These are phyloP conservation scores for Gymnothorax javanicus DNA, from an alignment of 2,797 vertebrate species.

Conservation along the genomic window DNA sequence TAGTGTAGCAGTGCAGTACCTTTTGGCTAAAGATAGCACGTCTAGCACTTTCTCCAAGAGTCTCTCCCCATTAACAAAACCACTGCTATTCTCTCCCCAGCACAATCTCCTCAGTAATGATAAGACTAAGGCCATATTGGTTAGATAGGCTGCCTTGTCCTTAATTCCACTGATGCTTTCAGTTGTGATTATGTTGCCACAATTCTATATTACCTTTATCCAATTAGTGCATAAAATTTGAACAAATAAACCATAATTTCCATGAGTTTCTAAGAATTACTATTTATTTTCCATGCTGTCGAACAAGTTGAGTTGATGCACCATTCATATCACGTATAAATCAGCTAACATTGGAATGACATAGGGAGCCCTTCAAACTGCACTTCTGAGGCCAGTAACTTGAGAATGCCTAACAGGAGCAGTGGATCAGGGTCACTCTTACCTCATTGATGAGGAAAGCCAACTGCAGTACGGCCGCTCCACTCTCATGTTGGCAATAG, in stretches of 20 bases:
- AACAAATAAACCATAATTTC: not conserved
- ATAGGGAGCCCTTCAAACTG: not conserved
- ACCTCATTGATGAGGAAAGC: slow-evolving; percentile 99
- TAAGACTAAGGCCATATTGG: not conserved
- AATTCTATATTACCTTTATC: not conserved
- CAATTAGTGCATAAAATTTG: not conserved
- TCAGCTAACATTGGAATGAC: not conserved
- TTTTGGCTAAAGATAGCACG: not conserved
- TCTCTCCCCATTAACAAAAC: slow-evolving; percentile 1
- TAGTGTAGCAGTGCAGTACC: not conserved
- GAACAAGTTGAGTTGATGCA: not conserved
- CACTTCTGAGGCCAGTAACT: not conserved
- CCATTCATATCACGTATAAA: not conserved
- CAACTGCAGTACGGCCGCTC: slow-evolving; percentile 91
- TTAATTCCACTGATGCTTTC: not conserved
- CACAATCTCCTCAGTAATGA: not conserved
- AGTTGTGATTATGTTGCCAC: not conserved
- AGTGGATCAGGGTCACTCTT: slow-evolving; percentile 52
- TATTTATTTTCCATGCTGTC: not conserved
- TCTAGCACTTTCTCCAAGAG: not conserved
- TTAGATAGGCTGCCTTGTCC: not conserved
- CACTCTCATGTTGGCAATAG: slow-evolving; percentile 93
- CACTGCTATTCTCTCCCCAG: not conserved
- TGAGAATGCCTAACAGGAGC: not conserved
- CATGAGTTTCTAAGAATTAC: not conserved